Evolutionary conservation across 1,140 invertebrate genomes (phyloP), one percentile per base, ranked within the genome.

Genomic region (Homarus americanus): DNA sequence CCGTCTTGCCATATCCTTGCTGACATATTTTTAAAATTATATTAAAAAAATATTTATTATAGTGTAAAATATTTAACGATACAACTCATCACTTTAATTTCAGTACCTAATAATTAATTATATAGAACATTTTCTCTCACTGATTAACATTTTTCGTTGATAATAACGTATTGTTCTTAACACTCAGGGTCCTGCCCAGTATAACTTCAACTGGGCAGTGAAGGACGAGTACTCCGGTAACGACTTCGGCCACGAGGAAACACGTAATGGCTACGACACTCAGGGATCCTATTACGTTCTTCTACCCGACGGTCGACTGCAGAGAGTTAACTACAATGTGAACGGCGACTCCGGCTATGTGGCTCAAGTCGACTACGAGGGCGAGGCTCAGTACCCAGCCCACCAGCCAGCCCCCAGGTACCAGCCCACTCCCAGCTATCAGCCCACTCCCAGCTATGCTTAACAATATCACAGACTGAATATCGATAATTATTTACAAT

Each of bases 261-360:
- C 63, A 32, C 63, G 63, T 69, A 69, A 69, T 69, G 63, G 63
- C 5, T 69, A 69, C 63, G 63, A 69, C n/a, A 69, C 63, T 69
- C 63, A 32, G 63, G 63, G 63, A 69, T 69, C 63, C n/a, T 69
- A 69, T 69, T 69, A 69, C 63, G 63, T 32, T 28, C 63, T 24
- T 24, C 63, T 69, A 32, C 63, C 58, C 28, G 63, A 69, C 63
- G 63, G 63, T 69, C 63, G 63, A 4, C 28, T 69, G 2, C 63
- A 69, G 63, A 69, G 28, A 28, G 63, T 69, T 69, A n/a, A 17
- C 63, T 84, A 84, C 38, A 72, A 36, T 32, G 82, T 84, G 63
- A 40, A 72, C 63, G 82, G 82, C 34, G 82, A 84, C 82, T 84
- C 82, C 28, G 82, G 82, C 82, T 84, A 41, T 66, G 1, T 84